Evolutionary conservation across 1,140 invertebrate species (phyloP), one percentile per base, ranked within the genome.

Genomic region (Drosophila oshimai): DNA sequence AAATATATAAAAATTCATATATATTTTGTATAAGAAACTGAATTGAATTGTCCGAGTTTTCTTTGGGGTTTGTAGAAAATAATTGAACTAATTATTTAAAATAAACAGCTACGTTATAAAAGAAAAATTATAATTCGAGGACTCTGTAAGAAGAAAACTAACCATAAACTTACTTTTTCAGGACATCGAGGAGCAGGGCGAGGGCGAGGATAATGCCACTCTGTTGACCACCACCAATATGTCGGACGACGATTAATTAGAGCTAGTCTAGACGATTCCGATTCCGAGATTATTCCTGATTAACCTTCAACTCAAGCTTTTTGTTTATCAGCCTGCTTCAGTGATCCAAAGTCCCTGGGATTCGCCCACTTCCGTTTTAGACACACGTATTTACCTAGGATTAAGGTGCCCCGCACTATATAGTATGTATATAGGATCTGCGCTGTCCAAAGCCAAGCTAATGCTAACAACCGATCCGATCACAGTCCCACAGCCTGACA

Each of bases 121-220:
- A n/a, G n/a, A n/a, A n/a, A n/a, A n/a, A n/a, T n/a, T n/a, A n/a
- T n/a, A n/a, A n/a, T n/a, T n/a, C n/a, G n/a, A n/a, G n/a, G n/a
- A n/a, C n/a, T n/a, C n/a, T n/a, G n/a, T n/a, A n/a, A n/a, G n/a
- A n/a, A n/a, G n/a, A 22, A 22, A 22, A 22, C 22, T 22, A 22
- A 22, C 2, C 22, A n/a, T n/a, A n/a, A n/a, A n/a, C 22, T 22
- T 65, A 31, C 29, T 10, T 17, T 47, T 36, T 3, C 55, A 90
- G 89, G 89, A 90, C 36, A 83, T 90, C 26, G 89, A 90, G 47
- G 89, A 90, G 62, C 80, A 84, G 39, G 89, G 87, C 24, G 84
- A n/a, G n/a, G n/a, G 72, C 37, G 89, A 90, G 46, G 89, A 90
- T 58, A 90, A 90, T 74, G 81, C 89, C 68, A 90, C 89, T 36